Conservation (phyloP, 2,888 invertebrate species). For the Calameuta pallipes region DNA sequence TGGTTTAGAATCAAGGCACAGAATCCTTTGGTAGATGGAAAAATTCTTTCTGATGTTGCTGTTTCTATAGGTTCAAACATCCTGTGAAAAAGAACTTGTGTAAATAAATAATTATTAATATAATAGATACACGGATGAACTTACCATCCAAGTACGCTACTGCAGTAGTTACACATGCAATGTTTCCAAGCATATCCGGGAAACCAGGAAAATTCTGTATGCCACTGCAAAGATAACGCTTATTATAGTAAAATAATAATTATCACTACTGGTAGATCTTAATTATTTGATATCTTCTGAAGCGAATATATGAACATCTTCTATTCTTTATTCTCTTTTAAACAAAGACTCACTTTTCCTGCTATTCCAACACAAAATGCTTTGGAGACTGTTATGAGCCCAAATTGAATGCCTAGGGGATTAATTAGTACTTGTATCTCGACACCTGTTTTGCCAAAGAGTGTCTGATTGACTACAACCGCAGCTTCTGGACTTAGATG, state of each 20-base stretch:
- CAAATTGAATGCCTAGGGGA: slow-evolving; percentile 70
- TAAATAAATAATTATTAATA: neutral
- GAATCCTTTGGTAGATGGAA: slow-evolving; percentile 58
- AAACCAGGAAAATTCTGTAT: slow-evolving; percentile 73
- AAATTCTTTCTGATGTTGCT: slow-evolving; percentile 43
- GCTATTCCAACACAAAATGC: slow-evolving; percentile 69
- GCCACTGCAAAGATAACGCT: slow-evolving; percentile 64
- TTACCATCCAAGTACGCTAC: slow-evolving; percentile 72
- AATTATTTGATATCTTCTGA: neutral
- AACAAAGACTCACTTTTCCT: slow-evolving; percentile 64
- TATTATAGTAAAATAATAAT: neutral
- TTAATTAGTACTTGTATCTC: slow-evolving; percentile 71
- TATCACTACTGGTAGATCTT: neutral
- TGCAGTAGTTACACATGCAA: slow-evolving; percentile 73
- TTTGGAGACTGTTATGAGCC: slow-evolving; percentile 69
- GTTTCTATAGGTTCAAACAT: slow-evolving; percentile 68
- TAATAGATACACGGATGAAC: slow-evolving; percentile 2
- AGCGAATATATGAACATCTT: neutral
- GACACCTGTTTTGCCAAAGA: slow-evolving; percentile 70
- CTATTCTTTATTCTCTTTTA: neutral
- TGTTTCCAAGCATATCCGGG: slow-evolving; percentile 75
- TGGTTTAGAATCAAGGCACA: slow-evolving; percentile 56
- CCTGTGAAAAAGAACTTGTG: slow-evolving; percentile 53
- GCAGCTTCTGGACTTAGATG: slow-evolving; percentile 69
- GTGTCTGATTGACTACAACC: slow-evolving; percentile 67